Percentiles rank a stretch among this genome's conserved stretches.
phyloP scores from a whole-genome alignment of 2,113 vertebrate species.

The Pandion haliaetus region DNA sequence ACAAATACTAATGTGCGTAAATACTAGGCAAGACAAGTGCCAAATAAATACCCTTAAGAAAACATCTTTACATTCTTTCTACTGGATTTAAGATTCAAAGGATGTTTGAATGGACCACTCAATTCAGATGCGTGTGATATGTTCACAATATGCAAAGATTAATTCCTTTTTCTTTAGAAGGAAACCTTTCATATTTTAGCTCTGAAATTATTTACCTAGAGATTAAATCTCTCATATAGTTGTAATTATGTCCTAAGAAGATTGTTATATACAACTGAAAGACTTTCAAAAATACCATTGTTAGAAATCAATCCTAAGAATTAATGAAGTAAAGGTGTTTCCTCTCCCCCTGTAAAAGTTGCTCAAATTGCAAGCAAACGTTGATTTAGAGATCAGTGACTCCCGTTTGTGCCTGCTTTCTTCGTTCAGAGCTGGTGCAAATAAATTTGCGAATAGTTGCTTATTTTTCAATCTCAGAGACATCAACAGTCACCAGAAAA shows the following conservation, averaged over 20 bases:
- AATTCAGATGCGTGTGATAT: background rate
- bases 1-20: background rate
- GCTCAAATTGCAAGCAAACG: background rate
- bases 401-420: background rate
- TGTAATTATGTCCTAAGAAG: background rate
- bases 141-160: background rate
- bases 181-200: background rate
- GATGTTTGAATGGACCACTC: background rate
- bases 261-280: background rate
- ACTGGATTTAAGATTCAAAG: background rate
- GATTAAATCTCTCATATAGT: background rate
- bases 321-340: background rate
- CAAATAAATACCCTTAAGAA: background rate
- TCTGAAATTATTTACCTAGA: background rate
- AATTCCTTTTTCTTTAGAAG: background rate
- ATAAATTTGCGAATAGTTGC: background rate
- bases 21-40: background rate
- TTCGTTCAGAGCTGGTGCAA: background rate
- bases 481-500: background rate
- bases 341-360: background rate
- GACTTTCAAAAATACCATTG: background rate
- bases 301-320: background rate
- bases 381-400: background rate
- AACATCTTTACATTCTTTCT: background rate
- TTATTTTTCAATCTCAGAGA: slow-evolving; percentile 18